These are phyloP conservation scores for Caenorhabditis angaria DNA, from an alignment of 2,888 invertebrate species.

Conservation along the genomic window DNA sequence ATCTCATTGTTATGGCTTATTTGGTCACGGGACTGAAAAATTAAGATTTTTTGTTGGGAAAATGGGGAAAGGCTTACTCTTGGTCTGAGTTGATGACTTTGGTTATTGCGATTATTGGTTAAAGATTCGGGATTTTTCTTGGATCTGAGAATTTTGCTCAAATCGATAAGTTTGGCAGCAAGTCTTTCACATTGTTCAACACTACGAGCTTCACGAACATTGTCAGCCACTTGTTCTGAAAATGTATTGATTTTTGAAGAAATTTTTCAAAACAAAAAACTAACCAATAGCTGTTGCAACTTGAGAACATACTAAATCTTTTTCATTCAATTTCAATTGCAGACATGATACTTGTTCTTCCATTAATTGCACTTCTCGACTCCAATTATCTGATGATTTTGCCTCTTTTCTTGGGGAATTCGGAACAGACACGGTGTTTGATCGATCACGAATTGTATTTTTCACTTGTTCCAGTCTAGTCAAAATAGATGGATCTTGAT, in stretches of 20 bases:
- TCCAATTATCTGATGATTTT: slow-evolving; percentile 16
- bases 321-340: slow-evolving; percentile 72
- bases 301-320: slow-evolving; percentile 50
- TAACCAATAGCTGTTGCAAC: slow-evolving; percentile 30
- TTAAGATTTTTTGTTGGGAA: background rate
- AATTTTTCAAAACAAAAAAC: background rate
- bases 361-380: slow-evolving; percentile 69
- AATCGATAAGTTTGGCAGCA: slow-evolving; percentile 15
- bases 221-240: slow-evolving; percentile 27
- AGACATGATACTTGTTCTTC: slow-evolving; percentile 70
- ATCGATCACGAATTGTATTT: slow-evolving; percentile 32
- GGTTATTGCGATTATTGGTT: slow-evolving; percentile 3
- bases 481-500: slow-evolving; percentile 11
- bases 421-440: slow-evolving; percentile 28
- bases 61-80: background rate
- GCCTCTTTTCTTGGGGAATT: slow-evolving; percentile 19
- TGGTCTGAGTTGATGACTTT: background rate
- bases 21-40: slow-evolving; percentile 8
- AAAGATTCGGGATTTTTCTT: slow-evolving; percentile 10
- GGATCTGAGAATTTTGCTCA: slow-evolving; percentile 21
- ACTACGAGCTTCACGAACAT: slow-evolving; percentile 23
- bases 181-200: slow-evolving; percentile 18
- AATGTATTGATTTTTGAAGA: background rate
- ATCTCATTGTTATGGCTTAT: slow-evolving; percentile 32
- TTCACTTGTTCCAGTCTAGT: slow-evolving; percentile 23